phyloP scores from a whole-genome alignment of 2,888 invertebrate genomes.

The Noctua janthina region DNA sequence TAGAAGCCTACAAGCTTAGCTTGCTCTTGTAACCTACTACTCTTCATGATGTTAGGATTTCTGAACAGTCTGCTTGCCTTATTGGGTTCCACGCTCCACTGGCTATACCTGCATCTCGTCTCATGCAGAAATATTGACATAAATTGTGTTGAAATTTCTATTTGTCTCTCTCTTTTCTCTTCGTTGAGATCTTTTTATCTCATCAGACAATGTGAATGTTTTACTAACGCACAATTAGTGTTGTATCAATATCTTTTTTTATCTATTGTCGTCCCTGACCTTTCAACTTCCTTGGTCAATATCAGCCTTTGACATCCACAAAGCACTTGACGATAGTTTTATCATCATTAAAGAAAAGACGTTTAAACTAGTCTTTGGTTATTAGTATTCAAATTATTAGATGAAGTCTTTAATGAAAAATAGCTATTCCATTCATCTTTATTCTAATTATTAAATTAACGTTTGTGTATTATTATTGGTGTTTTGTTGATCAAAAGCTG shows the following conservation, averaged over 20 bases:
- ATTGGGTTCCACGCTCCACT: too few relatives aligned
- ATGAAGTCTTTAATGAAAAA: conserved; percentile 14
- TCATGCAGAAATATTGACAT: too few relatives aligned
- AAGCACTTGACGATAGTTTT: conserved; percentile 19
- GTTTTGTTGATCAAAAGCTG: conserved; percentile 28
- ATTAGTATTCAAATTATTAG: not conserved
- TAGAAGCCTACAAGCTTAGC: too few relatives aligned
- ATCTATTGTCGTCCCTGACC: conserved; percentile 39
- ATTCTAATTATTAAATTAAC: not conserved
- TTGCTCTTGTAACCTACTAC: too few relatives aligned
- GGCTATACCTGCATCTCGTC: not conserved
- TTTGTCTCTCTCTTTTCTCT: not conserved
- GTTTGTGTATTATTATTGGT: conserved; percentile 17
- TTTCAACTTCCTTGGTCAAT: conserved; percentile 29
- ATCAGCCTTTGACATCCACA: conserved; percentile 20
- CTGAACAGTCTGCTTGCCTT: too few relatives aligned
- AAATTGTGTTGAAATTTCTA: not conserved
- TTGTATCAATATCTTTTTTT: not conserved
- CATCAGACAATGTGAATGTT: not conserved
- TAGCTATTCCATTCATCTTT: conserved; percentile 24
- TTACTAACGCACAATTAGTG: not conserved
- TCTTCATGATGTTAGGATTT: too few relatives aligned
- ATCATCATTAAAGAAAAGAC: not conserved
- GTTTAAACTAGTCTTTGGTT: not conserved
- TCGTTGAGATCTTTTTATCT: not conserved